Evolutionary conservation across 2,888 invertebrate species (phyloP), one percentile per base, ranked within the genome.

Genomic region (Apoda limacodes): DNA sequence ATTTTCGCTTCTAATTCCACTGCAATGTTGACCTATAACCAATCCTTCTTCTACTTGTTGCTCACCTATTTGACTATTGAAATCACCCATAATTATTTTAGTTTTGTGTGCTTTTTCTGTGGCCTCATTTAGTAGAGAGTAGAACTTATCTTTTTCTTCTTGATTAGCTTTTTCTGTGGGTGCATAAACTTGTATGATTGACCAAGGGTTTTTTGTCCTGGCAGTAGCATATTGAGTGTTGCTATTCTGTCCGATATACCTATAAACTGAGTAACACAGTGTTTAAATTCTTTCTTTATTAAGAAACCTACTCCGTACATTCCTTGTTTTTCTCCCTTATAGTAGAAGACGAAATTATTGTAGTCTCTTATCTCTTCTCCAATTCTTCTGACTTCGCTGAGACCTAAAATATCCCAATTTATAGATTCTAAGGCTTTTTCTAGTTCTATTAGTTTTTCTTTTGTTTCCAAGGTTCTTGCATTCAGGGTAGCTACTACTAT

Each of bases 321-420:
- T 3, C 40, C 34, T 20, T 24, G 20, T 15, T 17, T 36, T 29
- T 26, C 30, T n/a, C 37, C 35, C 2, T 37, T 26, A 3, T 15
- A 34, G 12, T 37, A 35, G n/a, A n/a, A n/a, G n/a, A n/a, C 39
- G 15, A 28, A 39, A 6, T 43, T 28, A 3, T 14, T 20, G 13
- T 38, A 33, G 24, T 41, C 40, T 33, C 27, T 24, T 29, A 43
- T 40, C 9, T 36, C 15, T 25, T 34, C 34, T 28, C 42, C 45
- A 24, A n/a, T 2, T 35, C 40, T 39, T 39, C 43, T 41, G 5
- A 45, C 34, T 37, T 46, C 43, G 20, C 42, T 34, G 9, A 48
- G 33, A 0, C 45, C 45, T 5, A 45, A 39, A 5, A 46, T 26
- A 13, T 46, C 41, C 42, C 39, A 46, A 35, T 43, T 45, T 30